These are phyloP conservation scores for Apeira syringaria DNA, from an alignment of 2,888 invertebrate genomes.

Conservation along the genomic window DNA sequence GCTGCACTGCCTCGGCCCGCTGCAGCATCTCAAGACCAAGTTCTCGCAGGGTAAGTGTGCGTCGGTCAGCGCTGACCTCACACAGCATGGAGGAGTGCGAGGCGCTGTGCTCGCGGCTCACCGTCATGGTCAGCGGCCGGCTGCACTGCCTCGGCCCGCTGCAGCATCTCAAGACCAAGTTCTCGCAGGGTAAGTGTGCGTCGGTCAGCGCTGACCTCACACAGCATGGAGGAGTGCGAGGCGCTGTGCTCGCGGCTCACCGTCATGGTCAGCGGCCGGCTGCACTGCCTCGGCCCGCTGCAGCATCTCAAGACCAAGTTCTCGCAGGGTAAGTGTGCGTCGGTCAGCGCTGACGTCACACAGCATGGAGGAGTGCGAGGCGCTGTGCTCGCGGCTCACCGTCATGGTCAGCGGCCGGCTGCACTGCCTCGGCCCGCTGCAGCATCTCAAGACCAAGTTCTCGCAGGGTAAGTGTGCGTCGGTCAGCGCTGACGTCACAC, in stretches of 20 bases:
- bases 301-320: conserved; percentile 83
- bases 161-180: conserved; percentile 82
- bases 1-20: conserved; percentile 88
- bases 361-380: conserved; percentile 93
- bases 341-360: conserved; percentile 84
- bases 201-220: too few species aligned
- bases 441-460: conserved; percentile 81
- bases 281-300: conserved; percentile 88
- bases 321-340: too few species aligned
- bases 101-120: conserved; percentile 89
- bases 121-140: conserved; percentile 88
- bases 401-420: conserved; percentile 91
- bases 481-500: conserved; percentile 85
- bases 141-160: conserved; percentile 88
- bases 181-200: too few species aligned
- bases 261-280: conserved; percentile 88
- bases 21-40: conserved; percentile 84
- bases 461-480: conserved; percentile 84
- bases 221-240: conserved; percentile 92
- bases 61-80: conserved; percentile 85
- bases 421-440: conserved; percentile 88
- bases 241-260: conserved; percentile 89
- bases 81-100: conserved; percentile 92
- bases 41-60: conserved; percentile 84
- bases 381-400: conserved; percentile 89